Percentiles rank a stretch among this genome's conserved stretches.
phyloP scores from a whole-genome alignment of 2,797 vertebrate species.

The Anguilla anguilla region DNA sequence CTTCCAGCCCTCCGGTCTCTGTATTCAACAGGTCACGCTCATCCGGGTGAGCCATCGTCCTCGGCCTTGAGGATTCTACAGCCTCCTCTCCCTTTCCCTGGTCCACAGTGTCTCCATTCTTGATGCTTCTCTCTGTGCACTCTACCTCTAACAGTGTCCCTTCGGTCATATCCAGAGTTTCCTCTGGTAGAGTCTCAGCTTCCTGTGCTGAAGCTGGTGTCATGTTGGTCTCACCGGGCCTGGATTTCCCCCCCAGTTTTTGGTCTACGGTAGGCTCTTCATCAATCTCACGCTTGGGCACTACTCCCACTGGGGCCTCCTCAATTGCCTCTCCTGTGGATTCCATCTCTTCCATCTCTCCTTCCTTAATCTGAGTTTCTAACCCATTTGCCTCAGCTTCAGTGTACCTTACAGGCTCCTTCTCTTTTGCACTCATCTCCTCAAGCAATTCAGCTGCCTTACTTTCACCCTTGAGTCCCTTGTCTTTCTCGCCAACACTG shows the following conservation, averaged over 20 bases:
- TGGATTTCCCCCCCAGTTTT: neutral
- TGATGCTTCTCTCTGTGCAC: neutral
- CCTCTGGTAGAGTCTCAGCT: constrained; percentile 3
- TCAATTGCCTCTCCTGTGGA: constrained; percentile 33
- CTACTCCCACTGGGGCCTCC: constrained; percentile 32
- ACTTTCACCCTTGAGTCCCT: constrained; percentile 20
- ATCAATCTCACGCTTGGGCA: constrained; percentile 21
- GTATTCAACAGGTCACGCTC: neutral
- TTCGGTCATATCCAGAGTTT: neutral
- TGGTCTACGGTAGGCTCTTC: constrained; percentile 34
- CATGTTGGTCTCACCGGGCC: neutral
- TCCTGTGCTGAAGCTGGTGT: constrained; percentile 5
- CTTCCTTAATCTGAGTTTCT: constrained; percentile 31
- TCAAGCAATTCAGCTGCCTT: constrained; percentile 39
- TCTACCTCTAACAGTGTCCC: constrained; percentile 2
- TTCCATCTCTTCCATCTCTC: constrained; percentile 45
- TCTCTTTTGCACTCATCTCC: constrained; percentile 15
- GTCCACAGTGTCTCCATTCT: neutral
- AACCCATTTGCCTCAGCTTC: constrained; percentile 35
- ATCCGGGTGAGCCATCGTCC: neutral
- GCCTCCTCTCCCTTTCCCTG: constrained; percentile 25
- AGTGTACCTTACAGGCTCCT: neutral
- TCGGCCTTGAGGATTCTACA: constrained; percentile 21
- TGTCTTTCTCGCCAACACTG: constrained; percentile 26
- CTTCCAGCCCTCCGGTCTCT: neutral